Percentiles rank a stretch among this genome's conserved stretches.
Evolutionary conservation across 2,113 vertebrate genomes (phyloP).

Genomic region (Steatornis caripensis): DNA sequence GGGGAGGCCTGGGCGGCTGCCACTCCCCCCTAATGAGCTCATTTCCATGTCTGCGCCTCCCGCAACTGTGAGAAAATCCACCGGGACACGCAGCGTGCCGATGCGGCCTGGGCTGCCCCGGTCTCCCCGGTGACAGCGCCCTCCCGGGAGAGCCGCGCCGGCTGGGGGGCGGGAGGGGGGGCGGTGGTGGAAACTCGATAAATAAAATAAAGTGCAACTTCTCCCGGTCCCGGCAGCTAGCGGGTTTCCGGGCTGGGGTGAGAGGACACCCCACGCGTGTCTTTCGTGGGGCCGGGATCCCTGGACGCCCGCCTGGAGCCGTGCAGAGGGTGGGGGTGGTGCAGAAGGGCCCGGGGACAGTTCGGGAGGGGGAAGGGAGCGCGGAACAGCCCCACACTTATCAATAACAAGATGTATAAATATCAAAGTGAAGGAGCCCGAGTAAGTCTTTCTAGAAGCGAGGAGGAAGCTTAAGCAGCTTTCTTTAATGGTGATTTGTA

Average conservation of each 20-base stretch:
- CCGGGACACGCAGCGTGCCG: conserved; percentile 30
- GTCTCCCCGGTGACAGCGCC: conserved; percentile 52
- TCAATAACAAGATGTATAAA: conserved; percentile 65
- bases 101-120: conserved; percentile 28
- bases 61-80: conserved; percentile 66
- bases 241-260: no score
- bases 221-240: neutral
- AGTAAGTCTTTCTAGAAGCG: conserved; percentile 65
- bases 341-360: neutral
- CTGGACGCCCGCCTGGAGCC: neutral
- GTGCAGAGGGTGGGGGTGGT: neutral
- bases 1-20: conserved; percentile 41
- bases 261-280: no score
- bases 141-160: neutral
- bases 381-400: conserved; percentile 37
- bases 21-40: conserved; percentile 69
- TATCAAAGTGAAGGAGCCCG: conserved; percentile 73
- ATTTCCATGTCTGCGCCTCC: conserved; percentile 72
- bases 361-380: conserved; percentile 7
- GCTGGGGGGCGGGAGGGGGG: neutral
- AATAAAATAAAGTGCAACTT: neutral
- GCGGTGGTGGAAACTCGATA: neutral
- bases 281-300: neutral
- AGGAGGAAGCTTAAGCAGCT: conserved; percentile 70
- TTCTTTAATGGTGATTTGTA: conserved; percentile 79